Percentiles rank a stretch among this genome's conserved stretches.
Conservation (phyloP, 2,888 invertebrate species). For the Perizoma affinitatum region DNA sequence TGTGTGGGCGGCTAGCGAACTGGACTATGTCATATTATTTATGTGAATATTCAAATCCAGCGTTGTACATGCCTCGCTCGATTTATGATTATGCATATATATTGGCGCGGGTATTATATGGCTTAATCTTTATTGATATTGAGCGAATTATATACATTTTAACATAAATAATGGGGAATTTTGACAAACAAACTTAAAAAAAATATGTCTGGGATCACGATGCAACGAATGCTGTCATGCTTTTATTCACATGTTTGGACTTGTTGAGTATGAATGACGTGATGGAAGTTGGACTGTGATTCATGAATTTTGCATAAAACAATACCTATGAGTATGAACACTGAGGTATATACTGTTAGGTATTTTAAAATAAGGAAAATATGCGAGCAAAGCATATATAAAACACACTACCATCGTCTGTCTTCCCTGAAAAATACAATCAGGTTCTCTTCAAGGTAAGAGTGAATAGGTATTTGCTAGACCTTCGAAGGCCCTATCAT, state of each 20-base stretch:
- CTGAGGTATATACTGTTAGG: too few species aligned
- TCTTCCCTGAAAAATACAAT: too few species aligned
- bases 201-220: neutral
- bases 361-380: too few species aligned
- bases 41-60: constrained; percentile 21
- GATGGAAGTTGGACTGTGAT: neutral
- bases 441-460: too few species aligned
- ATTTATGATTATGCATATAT: constrained; percentile 19
- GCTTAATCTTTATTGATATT: constrained; percentile 27
- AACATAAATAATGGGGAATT: constrained; percentile 12
- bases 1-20: constrained; percentile 15
- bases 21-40: constrained; percentile 16
- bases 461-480: too few species aligned
- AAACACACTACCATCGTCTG: too few species aligned
- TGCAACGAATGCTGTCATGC: neutral
- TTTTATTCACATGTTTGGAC: constrained; percentile 7
- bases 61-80: constrained; percentile 10
- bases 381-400: too few species aligned
- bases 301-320: constrained; percentile 1
- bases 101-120: constrained; percentile 13
- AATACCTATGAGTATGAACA: too few species aligned
- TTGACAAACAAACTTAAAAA: constrained; percentile 1
- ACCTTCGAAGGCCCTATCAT: too few species aligned
- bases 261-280: neutral
- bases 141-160: constrained; percentile 17